Evolutionary conservation across 2,888 invertebrate species (phyloP), one percentile per base, ranked within the genome.

Genomic region (Eristalis tenax): DNA sequence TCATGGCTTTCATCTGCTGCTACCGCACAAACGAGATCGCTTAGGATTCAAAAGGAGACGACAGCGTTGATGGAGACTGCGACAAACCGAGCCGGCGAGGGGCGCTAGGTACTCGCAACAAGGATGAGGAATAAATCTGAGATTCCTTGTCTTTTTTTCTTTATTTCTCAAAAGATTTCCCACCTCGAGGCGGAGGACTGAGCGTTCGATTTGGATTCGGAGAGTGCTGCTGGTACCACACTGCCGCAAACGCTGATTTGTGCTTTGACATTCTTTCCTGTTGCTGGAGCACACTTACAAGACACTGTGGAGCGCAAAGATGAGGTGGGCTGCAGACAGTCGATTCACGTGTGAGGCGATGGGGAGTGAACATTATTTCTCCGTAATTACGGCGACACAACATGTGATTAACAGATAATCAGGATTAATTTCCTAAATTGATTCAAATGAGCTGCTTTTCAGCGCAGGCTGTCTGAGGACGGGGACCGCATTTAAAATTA

Each of bases 381-480:
- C 63, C 83, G 83, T 87, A 87, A 87, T 87, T 87, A 87, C 83
- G 87, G 70, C 70, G 75, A 76, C 79, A 79, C 83, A 87, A 83
- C 79, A 80, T 80, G 87, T 83, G 87, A 87, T 87, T 87, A 83
- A 87, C 87, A 87, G 87, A 83, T 87, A 87, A 87, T 87, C 83
- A 79, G 79, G 83, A 87, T 79, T 83, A 83, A 79, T 83, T 76
- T 80, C 65, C 76, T 32, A 80, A 83, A 87, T 87, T 83, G 83
- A 87, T 87, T 83, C 76, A 69, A 83, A 83, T 80, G 76, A 73
- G 64, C 38, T 66, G 32, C 63, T 68, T 75, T 77, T 43, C 28
- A 11, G 32, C 18, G 40, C 38, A 56, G 38, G 38, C 18, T 40
- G 40, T 15, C 43, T 18, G 57, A 23, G 10, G 50, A n/a, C 32